phyloP scores from a whole-genome alignment of 1,140 invertebrate species.

The Caenorhabditis latens region DNA sequence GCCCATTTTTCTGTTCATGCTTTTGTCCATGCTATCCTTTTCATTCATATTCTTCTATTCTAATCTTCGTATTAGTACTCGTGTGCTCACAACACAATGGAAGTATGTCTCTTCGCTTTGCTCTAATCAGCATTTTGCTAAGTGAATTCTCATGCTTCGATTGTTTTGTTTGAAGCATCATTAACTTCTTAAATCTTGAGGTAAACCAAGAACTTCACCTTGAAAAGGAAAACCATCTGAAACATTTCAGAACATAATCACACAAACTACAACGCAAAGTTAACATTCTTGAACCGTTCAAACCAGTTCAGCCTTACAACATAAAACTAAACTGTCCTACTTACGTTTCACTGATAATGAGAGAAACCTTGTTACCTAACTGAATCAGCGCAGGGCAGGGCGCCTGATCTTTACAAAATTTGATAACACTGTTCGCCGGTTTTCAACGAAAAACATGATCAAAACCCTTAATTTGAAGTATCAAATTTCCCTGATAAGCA shows the following conservation, averaged over 20 bases:
- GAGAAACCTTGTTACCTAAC: not conserved
- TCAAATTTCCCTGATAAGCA: constrained; percentile 18
- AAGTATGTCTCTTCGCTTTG: not conserved
- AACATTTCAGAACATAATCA: no score
- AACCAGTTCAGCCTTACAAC: no score
- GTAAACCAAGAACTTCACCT: no score
- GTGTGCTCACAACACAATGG: not conserved
- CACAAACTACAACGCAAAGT: no score
- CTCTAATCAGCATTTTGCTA: not conserved
- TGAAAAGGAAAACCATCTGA: no score
- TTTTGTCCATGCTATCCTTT: not conserved
- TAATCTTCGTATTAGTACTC: not conserved
- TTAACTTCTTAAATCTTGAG: no score
- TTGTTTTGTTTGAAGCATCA: constrained; percentile 7
- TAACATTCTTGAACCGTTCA: no score
- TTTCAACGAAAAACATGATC: constrained; percentile 24
- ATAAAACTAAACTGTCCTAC: no score
- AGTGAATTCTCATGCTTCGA: constrained; percentile 7
- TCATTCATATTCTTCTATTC: constrained; percentile 19
- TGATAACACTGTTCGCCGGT: constrained; percentile 8
- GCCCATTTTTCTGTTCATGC: not conserved
- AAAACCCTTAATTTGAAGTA: constrained; percentile 5
- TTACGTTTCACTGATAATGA: not conserved
- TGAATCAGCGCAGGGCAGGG: not conserved
- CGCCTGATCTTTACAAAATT: not conserved